Evolutionary conservation across 2,797 vertebrate genomes (phyloP), one percentile per base, ranked within the genome.

Genomic region (Parauchenoglanis ngamensis): DNA sequence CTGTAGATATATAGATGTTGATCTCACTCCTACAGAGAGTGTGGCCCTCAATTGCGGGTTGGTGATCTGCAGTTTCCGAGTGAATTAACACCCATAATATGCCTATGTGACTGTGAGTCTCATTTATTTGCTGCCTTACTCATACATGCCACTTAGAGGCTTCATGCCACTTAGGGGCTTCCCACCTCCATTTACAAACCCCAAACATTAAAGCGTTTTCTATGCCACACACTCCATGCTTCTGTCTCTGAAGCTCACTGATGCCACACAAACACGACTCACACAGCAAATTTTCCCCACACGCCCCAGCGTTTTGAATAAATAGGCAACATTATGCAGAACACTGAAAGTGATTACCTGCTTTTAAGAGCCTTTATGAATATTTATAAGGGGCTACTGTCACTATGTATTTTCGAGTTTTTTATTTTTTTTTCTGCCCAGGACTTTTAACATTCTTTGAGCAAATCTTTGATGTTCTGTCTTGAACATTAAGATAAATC

Each of bases 361-460:
- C 92, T 95, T 95, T 93, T 94, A 94, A 91, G 94, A 94, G 91
- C 88, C 88, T 89, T 90, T 87, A 94, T 95, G 93, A 95, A 95
- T 95, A 95, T 95, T 93, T 93, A 95, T 95, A 88, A 92, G 92
- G 89, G 82, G 88, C 90, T 93, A 91, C 90, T 94, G 91, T 92
- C 86, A 79, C 91, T 19, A 77, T 78, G 89, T 90, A 89, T 91
- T 93, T 93, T 82, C 46, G 75, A 91, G 90, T 78, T 89, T 90
- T 94, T 65, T 40, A 4, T 90, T 89, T 90, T 87, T 92, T 90
- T 91, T 89, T 91, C 88, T 90, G 87, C 89, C 80, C 90, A 84
- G 77, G 79, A 77, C 84, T 23, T 87, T 87, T 92, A 92, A 92
- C 91, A 91, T 89, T 91, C 77, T 90, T 78, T 82, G 25, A 85